Conservation (phyloP, 2,113 vertebrate species). For the Galbula dea region DNA sequence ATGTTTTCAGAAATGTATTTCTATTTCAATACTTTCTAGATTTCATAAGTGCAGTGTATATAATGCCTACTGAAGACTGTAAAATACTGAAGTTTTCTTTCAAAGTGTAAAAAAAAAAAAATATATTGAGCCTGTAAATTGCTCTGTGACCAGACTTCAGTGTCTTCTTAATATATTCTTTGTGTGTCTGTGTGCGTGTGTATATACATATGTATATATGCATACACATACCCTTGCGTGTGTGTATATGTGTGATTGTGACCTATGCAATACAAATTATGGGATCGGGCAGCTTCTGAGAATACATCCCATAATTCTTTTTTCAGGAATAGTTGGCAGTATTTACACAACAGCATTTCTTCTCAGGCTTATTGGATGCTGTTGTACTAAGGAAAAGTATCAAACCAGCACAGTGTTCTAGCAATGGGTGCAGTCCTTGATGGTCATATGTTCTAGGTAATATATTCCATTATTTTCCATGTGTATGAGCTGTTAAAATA, state of each 20-base stretch:
- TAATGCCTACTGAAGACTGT: constrained; percentile 80
- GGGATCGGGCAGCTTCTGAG: constrained; percentile 76
- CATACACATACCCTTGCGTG: constrained; percentile 16
- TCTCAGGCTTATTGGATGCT: constrained; percentile 87
- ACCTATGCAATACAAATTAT: constrained; percentile 90
- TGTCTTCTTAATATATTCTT: constrained; percentile 82
- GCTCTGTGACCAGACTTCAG: constrained; percentile 80
- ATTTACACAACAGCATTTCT: constrained; percentile 84
- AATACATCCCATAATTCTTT: constrained; percentile 79
- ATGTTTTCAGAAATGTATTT: constrained; percentile 78
- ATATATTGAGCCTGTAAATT: constrained; percentile 82
- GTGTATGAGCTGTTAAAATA: constrained; percentile 56
- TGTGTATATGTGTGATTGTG: constrained; percentile 80
- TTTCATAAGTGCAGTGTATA: constrained; percentile 84
- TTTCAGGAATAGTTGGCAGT: constrained; percentile 85
- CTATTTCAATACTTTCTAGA: constrained; percentile 80
- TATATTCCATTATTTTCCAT: constrained; percentile 55
- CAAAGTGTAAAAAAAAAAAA: constrained; percentile 77
- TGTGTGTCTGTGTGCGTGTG: constrained; percentile 61
- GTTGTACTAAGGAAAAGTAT: constrained; percentile 78
- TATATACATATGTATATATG: constrained; percentile 42
- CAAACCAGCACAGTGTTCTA: constrained; percentile 68
- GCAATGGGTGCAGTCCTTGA: constrained; percentile 65
- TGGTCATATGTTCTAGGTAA: constrained; percentile 58
- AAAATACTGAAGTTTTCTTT: constrained; percentile 82